Percentiles rank a stretch among this genome's conserved stretches.
Conservation (phyloP, 92 coral and sea anemone genomes). For the Zoanthus solanderi region DNA sequence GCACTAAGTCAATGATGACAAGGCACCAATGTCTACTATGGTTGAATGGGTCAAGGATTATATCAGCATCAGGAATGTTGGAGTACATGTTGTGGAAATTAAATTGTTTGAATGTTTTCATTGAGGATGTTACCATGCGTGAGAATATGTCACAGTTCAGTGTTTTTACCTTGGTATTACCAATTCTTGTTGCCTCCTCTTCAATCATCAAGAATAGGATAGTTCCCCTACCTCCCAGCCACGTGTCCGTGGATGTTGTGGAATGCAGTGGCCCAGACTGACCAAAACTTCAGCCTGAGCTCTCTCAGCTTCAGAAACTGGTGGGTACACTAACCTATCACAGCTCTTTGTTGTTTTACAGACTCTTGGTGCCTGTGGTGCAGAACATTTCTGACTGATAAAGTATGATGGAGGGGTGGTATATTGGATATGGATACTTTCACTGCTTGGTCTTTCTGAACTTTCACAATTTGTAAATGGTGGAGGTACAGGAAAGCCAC, state of each 20-base stretch:
- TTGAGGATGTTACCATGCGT: conserved; percentile 55
- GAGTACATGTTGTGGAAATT: conserved; percentile 52
- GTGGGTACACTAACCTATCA: conserved; percentile 39
- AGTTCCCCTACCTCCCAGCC: conserved; percentile 65
- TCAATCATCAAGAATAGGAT: conserved; percentile 43
- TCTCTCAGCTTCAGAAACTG: conserved; percentile 48
- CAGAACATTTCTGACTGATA: conserved; percentile 25
- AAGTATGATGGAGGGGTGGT: conserved; percentile 45
- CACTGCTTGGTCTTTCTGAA: conserved; percentile 14
- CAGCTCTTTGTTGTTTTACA: conserved; percentile 52
- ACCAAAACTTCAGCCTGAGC: conserved; percentile 57
- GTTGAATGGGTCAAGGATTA: conserved; percentile 64
- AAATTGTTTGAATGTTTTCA: conserved; percentile 31
- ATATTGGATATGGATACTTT: conserved; percentile 39
- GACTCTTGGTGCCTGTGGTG: conserved; percentile 43
- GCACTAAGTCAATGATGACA: conserved; percentile 45
- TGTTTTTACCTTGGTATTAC: conserved; percentile 57
- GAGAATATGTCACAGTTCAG: conserved; percentile 62
- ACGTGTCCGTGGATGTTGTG: conserved; percentile 56
- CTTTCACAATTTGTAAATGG: conserved; percentile 10
- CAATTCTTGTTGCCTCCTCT: conserved; percentile 38
- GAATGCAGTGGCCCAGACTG: conserved; percentile 47
- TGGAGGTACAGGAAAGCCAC: conserved; percentile 24
- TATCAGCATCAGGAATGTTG: conserved; percentile 52
- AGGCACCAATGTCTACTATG: conserved; percentile 62